Evolutionary conservation across 2,888 invertebrate genomes (phyloP).

Genomic region (Anaspis maculata): DNA sequence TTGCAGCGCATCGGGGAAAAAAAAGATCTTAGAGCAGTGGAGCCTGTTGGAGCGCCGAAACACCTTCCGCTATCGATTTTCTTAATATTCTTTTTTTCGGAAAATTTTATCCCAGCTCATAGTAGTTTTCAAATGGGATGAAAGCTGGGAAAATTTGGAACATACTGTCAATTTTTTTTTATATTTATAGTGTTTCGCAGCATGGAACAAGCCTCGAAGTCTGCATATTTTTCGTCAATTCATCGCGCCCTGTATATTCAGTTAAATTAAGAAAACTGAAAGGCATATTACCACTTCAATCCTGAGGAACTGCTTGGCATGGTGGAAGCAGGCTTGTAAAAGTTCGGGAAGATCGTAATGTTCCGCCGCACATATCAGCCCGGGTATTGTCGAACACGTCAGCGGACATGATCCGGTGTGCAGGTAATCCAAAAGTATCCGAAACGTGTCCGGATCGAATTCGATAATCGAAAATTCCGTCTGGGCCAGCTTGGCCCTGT

Average conservation of each 20-base stretch:
- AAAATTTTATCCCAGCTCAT: no score
- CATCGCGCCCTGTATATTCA: no score
- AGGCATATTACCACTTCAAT: conserved; percentile 85
- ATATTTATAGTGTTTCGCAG: no score
- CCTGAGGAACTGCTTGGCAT: conserved; percentile 86
- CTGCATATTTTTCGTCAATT: no score
- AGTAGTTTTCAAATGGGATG: neutral
- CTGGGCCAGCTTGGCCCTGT: conserved; percentile 83
- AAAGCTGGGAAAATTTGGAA: no score
- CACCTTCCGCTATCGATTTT: no score
- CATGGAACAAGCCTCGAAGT: no score
- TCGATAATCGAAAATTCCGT: conserved; percentile 94
- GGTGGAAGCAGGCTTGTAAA: conserved; percentile 90
- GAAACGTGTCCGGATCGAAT: conserved; percentile 89
- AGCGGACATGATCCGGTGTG: conserved; percentile 89
- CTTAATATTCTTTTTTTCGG: no score
- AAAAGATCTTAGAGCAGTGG: no score
- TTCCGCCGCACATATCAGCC: conserved; percentile 88
- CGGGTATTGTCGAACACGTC: conserved; percentile 87
- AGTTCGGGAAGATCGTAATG: conserved; percentile 90
- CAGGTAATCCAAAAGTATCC: conserved; percentile 81
- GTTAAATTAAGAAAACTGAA: no score
- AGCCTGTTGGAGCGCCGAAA: no score
- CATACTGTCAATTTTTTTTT: no score
- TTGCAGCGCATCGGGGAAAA: neutral